phyloP scores from a whole-genome alignment of 2,797 vertebrate genomes.

The Tragopan temminckii region DNA sequence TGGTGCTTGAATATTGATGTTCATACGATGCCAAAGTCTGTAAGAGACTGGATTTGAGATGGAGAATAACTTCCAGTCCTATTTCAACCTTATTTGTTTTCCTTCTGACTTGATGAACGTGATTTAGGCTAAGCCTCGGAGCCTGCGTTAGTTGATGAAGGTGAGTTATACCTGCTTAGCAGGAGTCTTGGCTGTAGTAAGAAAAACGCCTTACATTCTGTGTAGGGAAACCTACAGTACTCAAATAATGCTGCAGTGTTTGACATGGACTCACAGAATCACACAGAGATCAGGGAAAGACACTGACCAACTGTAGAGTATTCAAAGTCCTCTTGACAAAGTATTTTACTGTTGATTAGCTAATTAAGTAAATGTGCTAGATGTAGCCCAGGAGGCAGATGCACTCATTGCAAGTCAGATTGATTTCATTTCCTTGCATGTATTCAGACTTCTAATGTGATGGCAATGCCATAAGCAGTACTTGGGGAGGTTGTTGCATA shows the following conservation, averaged over 20 bases:
- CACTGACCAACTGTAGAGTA: not conserved
- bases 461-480: not conserved
- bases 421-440: rapidly evolving
- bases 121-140: not conserved
- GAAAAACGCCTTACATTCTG: not conserved
- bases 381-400: not conserved
- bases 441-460: not conserved
- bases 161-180: not conserved
- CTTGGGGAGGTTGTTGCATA: not conserved
- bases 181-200: not conserved
- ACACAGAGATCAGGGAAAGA: not conserved
- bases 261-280: not conserved
- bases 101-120: not conserved
- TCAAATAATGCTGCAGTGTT: not conserved
- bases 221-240: not conserved
- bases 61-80: not conserved
- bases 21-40: not conserved
- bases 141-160: not conserved
- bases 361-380: constrained; percentile 4
- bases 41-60: not conserved
- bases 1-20: not conserved
- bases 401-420: not conserved
- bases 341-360: not conserved
- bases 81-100: not conserved
- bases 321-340: not conserved